phyloP scores from a whole-genome alignment of 1,140 invertebrate genomes.

The Pararge aegeria region DNA sequence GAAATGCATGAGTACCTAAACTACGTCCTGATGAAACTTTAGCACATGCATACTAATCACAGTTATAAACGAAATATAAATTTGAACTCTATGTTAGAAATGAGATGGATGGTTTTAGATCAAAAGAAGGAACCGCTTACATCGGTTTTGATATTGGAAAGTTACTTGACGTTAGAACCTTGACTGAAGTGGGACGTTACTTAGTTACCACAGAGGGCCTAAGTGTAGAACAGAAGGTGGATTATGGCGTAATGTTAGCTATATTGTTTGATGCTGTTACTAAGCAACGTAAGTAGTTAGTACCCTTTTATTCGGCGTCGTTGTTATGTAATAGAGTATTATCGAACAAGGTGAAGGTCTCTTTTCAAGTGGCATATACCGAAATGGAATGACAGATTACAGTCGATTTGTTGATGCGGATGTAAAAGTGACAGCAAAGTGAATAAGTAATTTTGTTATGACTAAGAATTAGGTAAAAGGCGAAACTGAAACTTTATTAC shows the following conservation, averaged over 20 bases:
- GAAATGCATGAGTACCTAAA: slow-evolving; percentile 41
- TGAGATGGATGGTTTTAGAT: background rate
- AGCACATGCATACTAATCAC: slow-evolving; percentile 40
- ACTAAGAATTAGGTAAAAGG: slow-evolving; percentile 1
- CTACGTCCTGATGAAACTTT: slow-evolving; percentile 53
- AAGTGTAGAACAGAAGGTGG: slow-evolving; percentile 58
- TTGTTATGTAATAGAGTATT: slow-evolving; percentile 13
- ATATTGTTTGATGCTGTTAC: slow-evolving; percentile 30
- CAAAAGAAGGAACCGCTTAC: background rate
- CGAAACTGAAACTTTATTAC: background rate
- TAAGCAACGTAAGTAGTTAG: slow-evolving; percentile 1
- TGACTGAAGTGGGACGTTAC: slow-evolving; percentile 64
- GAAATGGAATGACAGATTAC: background rate
- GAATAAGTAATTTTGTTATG: background rate
- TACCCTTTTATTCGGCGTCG: slow-evolving; percentile 9
- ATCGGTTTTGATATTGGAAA: slow-evolving; percentile 10
- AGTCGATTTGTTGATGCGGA: background rate
- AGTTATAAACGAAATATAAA: slow-evolving; percentile 2
- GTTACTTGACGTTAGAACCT: slow-evolving; percentile 53
- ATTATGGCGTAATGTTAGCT: slow-evolving; percentile 45
- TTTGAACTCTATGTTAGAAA: background rate
- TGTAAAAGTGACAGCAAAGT: background rate
- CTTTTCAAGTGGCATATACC: background rate
- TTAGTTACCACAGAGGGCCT: slow-evolving; percentile 60
- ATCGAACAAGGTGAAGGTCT: slow-evolving; percentile 15